Conservation (phyloP, 2,797 vertebrate species). For the Acomys russatus region DNA sequence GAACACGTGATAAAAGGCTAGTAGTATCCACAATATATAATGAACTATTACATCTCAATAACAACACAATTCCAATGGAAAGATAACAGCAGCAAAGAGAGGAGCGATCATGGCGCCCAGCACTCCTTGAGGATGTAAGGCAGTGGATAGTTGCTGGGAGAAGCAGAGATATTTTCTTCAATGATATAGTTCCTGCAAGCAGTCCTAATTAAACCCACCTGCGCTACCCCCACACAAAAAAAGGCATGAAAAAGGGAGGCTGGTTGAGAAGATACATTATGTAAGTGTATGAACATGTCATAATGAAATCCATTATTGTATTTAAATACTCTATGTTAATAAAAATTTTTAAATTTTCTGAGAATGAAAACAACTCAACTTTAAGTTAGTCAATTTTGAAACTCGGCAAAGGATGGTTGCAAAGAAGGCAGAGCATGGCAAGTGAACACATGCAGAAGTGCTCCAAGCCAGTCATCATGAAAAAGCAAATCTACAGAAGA, state of each 20-base stretch:
- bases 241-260: background rate
- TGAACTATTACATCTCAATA: background rate
- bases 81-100: background rate
- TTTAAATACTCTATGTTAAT: background rate
- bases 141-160: background rate
- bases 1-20: background rate
- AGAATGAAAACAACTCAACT: background rate
- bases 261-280: background rate
- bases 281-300: too few species aligned
- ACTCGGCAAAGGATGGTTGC: background rate
- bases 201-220: background rate
- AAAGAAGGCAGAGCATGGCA: background rate
- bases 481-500: background rate
- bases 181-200: too few species aligned
- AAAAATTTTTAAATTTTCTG: background rate
- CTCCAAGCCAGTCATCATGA: background rate
- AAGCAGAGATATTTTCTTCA: background rate
- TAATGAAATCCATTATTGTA: background rate
- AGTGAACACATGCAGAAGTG: background rate
- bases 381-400: background rate
- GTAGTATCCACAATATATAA: background rate
- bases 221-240: background rate
- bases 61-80: background rate
- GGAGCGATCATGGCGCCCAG: background rate
- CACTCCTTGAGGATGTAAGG: background rate